phyloP scores from a whole-genome alignment of 2,888 invertebrate species.

The Parochlus steinenii region DNA sequence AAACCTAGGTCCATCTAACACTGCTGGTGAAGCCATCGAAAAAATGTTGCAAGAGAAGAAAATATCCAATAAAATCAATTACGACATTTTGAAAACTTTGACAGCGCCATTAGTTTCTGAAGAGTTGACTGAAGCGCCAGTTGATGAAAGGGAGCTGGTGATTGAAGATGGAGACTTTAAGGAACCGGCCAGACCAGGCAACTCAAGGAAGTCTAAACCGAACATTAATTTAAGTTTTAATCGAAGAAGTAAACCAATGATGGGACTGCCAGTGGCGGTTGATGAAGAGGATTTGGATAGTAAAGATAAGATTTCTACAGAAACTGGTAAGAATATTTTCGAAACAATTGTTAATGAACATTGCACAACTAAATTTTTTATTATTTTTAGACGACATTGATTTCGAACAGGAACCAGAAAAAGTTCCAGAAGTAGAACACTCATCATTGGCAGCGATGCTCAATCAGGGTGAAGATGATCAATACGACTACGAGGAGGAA shows the following conservation, averaged over 20 bases:
- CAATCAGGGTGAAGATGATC: slow-evolving; percentile 45
- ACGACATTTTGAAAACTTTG: slow-evolving; percentile 81
- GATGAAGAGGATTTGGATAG: slow-evolving; percentile 15
- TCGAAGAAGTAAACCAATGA: slow-evolving; percentile 11
- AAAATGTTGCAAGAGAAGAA: slow-evolving; percentile 93
- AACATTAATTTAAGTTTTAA: slow-evolving; percentile 5
- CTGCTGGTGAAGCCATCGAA: slow-evolving; percentile 81
- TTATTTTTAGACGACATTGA: slow-evolving; percentile 22
- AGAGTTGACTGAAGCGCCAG: neutral
- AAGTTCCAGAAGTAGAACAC: slow-evolving; percentile 29
- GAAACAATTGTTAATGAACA: neutral
- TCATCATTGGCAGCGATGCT: slow-evolving; percentile 39
- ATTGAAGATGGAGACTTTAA: neutral
- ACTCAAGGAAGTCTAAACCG: slow-evolving; percentile 1
- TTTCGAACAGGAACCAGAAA: slow-evolving; percentile 25
- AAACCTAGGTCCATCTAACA: slow-evolving; percentile 44
- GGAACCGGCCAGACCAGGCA: neutral
- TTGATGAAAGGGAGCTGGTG: neutral
- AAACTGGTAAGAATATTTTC: slow-evolving; percentile 16
- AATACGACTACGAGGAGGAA: slow-evolving; percentile 53
- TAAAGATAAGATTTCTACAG: slow-evolving; percentile 21
- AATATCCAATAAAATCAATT: slow-evolving; percentile 93
- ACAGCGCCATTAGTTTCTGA: slow-evolving; percentile 21
- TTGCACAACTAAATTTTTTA: slow-evolving; percentile 1
- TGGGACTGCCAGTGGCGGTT: slow-evolving; percentile 10